phyloP scores from a whole-genome alignment of 2,797 vertebrate genomes.

The Mus spretus region DNA sequence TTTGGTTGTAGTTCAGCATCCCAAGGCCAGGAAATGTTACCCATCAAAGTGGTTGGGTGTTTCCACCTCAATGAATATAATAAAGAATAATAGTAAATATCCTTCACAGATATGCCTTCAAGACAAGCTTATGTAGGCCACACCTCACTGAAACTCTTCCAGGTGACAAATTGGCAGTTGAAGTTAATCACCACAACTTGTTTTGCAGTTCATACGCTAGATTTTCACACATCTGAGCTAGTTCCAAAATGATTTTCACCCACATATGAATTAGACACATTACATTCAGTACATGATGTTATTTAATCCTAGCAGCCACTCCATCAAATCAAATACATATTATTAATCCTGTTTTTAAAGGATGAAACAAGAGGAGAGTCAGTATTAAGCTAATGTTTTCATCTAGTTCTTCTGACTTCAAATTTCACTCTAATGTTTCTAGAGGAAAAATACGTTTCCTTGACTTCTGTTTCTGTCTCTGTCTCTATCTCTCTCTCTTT shows the following conservation, averaged over 20 bases:
- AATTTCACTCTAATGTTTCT: not conserved
- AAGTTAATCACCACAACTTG: not conserved
- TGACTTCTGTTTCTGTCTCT: not conserved
- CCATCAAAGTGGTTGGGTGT: not conserved
- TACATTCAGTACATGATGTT: not conserved
- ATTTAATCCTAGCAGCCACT: not conserved
- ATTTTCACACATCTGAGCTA: not conserved
- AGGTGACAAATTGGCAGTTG: not conserved
- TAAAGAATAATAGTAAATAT: not conserved
- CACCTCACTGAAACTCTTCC: not conserved
- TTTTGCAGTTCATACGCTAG: not conserved
- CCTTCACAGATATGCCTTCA: not conserved
- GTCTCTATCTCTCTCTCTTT: not conserved
- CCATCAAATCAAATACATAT: not conserved
- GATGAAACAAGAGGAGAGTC: not conserved
- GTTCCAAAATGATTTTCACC: not conserved
- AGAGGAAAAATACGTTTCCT: not conserved
- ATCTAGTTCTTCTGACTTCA: not conserved
- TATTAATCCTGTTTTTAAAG: not conserved
- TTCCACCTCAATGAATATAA: not conserved
- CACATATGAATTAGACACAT: not conserved
- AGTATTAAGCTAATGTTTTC: not conserved
- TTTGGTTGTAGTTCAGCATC: not conserved
- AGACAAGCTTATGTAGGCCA: not conserved
- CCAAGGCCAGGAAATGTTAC: not conserved